Evolutionary conservation across 1,140 invertebrate species (phyloP).

Genomic region (Dinothrombium tinctorium): DNA sequence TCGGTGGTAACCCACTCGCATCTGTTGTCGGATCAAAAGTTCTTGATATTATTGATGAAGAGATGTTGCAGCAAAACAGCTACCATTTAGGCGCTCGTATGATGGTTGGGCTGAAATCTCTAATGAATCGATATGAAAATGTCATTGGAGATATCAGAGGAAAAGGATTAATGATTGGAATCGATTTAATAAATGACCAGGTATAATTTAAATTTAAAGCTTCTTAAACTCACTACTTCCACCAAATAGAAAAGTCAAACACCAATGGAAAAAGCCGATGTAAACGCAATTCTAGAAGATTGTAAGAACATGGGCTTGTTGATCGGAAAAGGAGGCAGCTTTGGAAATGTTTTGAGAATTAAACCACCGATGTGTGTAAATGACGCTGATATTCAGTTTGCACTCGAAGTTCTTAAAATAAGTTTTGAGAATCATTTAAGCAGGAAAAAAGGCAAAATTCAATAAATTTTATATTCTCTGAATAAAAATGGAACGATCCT

Average conservation of each 20-base stretch:
- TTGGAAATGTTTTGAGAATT: slow-evolving; percentile 53
- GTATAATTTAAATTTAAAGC: slow-evolving; percentile 18
- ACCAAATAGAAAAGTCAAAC: slow-evolving; percentile 25
- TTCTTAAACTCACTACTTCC: too few relatives aligned
- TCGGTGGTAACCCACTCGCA: slow-evolving; percentile 76
- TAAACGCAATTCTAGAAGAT: slow-evolving; percentile 50
- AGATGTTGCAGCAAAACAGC: slow-evolving; percentile 52
- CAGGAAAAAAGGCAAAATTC: too few relatives aligned
- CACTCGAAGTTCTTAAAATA: slow-evolving; percentile 24
- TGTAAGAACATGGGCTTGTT: slow-evolving; percentile 63
- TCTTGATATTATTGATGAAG: slow-evolving; percentile 78
- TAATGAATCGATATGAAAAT: slow-evolving; percentile 38
- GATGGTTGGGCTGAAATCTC: slow-evolving; percentile 38
- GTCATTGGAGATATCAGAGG: slow-evolving; percentile 80
- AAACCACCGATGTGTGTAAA: slow-evolving; percentile 91
- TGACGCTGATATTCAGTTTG: slow-evolving; percentile 57
- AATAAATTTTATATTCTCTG: too few relatives aligned
- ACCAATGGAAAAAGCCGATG: slow-evolving; percentile 34
- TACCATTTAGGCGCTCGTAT: slow-evolving; percentile 54
- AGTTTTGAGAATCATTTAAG: too few relatives aligned
- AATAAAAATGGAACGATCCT: too few relatives aligned
- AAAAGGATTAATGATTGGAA: slow-evolving; percentile 87
- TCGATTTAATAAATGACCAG: slow-evolving; percentile 53
- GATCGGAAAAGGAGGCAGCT: slow-evolving; percentile 55
- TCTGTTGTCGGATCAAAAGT: slow-evolving; percentile 65